Evolutionary conservation across 2,113 vertebrate genomes (phyloP).

Genomic region (Dolichotis patagonum): DNA sequence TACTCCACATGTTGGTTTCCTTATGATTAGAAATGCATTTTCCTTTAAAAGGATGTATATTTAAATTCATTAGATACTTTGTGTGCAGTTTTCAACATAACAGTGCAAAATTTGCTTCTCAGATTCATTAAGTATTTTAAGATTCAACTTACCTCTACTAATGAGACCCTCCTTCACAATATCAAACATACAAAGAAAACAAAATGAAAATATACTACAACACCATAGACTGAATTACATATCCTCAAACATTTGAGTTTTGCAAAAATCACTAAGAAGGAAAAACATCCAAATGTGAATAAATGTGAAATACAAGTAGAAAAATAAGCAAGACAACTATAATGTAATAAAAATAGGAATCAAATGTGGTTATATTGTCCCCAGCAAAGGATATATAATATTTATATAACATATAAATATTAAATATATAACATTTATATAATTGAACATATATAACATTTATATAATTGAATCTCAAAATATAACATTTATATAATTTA

Average conservation of each 20-base stretch:
- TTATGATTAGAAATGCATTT: background rate
- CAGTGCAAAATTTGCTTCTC: background rate
- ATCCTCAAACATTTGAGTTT: background rate
- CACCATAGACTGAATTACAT: background rate
- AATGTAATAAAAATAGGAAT: background rate
- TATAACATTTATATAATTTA: background rate
- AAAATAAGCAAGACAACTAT: background rate
- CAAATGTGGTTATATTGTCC: background rate
- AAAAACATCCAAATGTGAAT: background rate
- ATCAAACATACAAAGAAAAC: background rate
- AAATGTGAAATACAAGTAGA: background rate
- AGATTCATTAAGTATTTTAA: background rate
- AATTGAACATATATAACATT: background rate
- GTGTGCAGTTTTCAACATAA: background rate
- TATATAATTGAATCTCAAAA: background rate
- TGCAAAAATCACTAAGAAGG: background rate
- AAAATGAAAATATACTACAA: background rate
- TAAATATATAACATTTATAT: background rate
- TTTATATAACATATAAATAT: too few relatives aligned
- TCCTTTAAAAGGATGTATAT: background rate
- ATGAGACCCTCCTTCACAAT: background rate
- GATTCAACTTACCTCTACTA: background rate
- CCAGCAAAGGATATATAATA: background rate
- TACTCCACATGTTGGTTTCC: background rate
- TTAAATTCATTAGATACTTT: background rate